Base-by-base conservation (phyloP, 2,113 vertebrate genomes). In the Sebastes fasciatus region DNA sequence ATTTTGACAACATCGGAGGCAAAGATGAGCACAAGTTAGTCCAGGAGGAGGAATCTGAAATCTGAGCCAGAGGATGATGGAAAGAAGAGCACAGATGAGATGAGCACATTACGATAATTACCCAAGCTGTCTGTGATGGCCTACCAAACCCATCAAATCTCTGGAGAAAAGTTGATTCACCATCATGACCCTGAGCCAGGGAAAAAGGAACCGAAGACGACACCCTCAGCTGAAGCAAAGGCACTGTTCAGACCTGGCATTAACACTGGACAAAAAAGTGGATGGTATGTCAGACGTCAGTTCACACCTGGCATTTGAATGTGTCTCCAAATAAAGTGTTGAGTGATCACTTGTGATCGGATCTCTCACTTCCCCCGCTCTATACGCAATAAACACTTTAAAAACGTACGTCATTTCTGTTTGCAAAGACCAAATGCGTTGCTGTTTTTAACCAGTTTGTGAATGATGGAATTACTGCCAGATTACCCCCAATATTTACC, bases 21-120 rank as follows among this genome's bases (percentile, higher is more conserved):
- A 74, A 77, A 66, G 74, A 86, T 60, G 78, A 83, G 52, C 54
- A 66, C 78, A 77, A 60, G 64, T 45, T 48, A 69, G 52, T 70
- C 67, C 49, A 42, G 57, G 63, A 77, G 51, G 65, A 76, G 46
- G 58, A 82, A 73, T 71, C 40, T 60, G 65, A 79, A 83, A 69
- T 83, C 62, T 1, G 54, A 82, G 82, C 86, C 76, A 82, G 26
- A 16, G 61, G 45, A 74, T 43, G 61, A 87, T 72, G 76, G 86
- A 82, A 86, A 84, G 69, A 58, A 68, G 67, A 75, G 69, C 34
- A 61, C 72, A 79, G 76, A 83, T 65, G 74, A 86, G 80, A 86
- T 89, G 83, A 86, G 81, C 51, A 73, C 82, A 77, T 83, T 65
- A 64, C 34, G 3, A 80, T 80, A 77, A 77, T 90, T 83, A 77